Evolutionary conservation across 2,113 vertebrate species (phyloP).

Genomic region (Miniopterus natalensis): DNA sequence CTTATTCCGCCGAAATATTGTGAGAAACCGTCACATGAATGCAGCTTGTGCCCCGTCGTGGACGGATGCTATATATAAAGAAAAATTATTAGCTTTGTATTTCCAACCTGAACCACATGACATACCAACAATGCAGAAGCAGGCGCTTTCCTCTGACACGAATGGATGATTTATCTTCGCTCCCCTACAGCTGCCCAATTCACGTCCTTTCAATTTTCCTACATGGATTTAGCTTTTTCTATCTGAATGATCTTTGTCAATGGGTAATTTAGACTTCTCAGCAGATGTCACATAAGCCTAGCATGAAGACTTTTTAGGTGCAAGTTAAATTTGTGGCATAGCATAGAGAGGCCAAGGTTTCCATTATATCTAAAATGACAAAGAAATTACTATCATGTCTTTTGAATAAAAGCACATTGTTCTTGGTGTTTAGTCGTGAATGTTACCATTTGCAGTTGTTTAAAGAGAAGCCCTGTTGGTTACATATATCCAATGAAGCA

Average conservation of each 20-base stretch:
- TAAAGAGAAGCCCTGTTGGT: constrained; percentile 56
- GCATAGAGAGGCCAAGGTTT: constrained; percentile 81
- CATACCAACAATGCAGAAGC: constrained; percentile 58
- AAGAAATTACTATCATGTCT: constrained; percentile 66
- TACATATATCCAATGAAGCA: fast-evolving
- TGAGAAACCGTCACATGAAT: constrained; percentile 51
- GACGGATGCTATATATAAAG: constrained; percentile 62
- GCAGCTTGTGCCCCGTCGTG: constrained; percentile 42
- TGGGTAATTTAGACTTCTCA: constrained; percentile 84
- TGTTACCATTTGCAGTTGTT: constrained; percentile 70
- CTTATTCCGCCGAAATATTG: constrained; percentile 58
- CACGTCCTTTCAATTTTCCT: constrained; percentile 73
- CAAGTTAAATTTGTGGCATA: constrained; percentile 83
- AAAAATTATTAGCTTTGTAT: constrained; percentile 77
- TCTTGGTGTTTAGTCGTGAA: constrained; percentile 19
- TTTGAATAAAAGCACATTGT: background rate
- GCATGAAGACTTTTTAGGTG: constrained; percentile 78
- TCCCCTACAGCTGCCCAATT: constrained; percentile 63
- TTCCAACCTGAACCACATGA: constrained; percentile 68
- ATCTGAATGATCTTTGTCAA: constrained; percentile 84
- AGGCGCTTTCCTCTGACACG: constrained; percentile 61
- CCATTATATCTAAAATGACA: constrained; percentile 78
- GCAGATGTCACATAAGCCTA: constrained; percentile 79
- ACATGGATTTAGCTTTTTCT: background rate
- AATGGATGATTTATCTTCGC: constrained; percentile 79